Percentiles rank a stretch among this genome's conserved stretches.
These are phyloP conservation scores for Mylabris phalerata DNA, from an alignment of 1,140 invertebrate species.

Conservation along the genomic window DNA sequence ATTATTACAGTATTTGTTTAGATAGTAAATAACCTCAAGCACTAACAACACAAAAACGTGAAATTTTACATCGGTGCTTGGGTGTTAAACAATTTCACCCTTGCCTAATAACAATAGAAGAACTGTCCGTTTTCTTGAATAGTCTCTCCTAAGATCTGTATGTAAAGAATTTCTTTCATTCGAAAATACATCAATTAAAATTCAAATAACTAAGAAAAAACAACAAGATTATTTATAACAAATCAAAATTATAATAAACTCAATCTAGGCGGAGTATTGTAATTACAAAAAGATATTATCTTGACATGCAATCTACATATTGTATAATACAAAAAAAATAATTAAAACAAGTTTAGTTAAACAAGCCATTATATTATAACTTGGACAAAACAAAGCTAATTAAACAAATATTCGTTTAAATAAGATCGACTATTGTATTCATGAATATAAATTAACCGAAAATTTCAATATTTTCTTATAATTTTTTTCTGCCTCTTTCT, in stretches of 20 bases:
- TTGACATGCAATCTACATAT: slow-evolving; percentile 19
- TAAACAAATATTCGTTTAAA: slow-evolving; percentile 11
- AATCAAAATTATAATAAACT: slow-evolving; percentile 17
- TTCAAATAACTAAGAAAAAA: no score
- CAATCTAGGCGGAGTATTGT: slow-evolving; percentile 14
- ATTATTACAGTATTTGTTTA: no score
- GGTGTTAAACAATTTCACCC: slow-evolving; percentile 2
- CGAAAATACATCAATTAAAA: no score
- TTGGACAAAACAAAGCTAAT: slow-evolving; percentile 11
- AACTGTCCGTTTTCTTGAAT: slow-evolving; percentile 1
- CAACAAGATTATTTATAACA: background rate
- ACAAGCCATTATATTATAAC: slow-evolving; percentile 11
- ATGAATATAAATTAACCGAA: slow-evolving; percentile 6
- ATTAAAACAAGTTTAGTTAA: slow-evolving; percentile 16
- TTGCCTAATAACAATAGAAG: slow-evolving; percentile 5
- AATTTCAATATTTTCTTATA: no score
- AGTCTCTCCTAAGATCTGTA: slow-evolving; percentile 2
- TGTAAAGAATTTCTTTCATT: no score
- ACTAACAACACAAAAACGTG: slow-evolving; percentile 1
- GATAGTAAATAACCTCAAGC: no score
- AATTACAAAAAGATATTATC: slow-evolving; percentile 18
- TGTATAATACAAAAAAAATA: slow-evolving; percentile 14
- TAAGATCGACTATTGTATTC: slow-evolving; percentile 8
- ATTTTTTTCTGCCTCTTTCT: no score
- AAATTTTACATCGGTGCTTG: slow-evolving; percentile 13